Percentiles rank a stretch among this genome's conserved stretches.
Conservation (phyloP, 2,888 invertebrate species). For the Phoronis australis region DNA sequence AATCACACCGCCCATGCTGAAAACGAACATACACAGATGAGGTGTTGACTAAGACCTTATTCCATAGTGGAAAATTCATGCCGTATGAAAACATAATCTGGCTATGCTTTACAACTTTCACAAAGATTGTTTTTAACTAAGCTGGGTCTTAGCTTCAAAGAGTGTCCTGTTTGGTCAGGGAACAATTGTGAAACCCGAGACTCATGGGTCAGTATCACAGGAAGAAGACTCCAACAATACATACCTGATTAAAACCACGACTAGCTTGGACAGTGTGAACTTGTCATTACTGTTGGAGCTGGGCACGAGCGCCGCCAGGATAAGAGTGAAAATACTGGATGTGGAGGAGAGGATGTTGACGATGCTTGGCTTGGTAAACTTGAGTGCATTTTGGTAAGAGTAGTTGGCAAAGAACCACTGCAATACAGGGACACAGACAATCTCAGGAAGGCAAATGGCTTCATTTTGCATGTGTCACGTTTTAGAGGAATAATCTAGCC, state of each 20-base stretch:
- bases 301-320: slow-evolving; percentile 81
- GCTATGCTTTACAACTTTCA: background rate
- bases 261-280: slow-evolving; percentile 78
- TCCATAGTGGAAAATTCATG: background rate
- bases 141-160: too few relatives aligned
- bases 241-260: slow-evolving; percentile 62
- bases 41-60: background rate
- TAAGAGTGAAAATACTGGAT: slow-evolving; percentile 81
- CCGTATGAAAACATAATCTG: background rate
- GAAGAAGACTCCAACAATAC: too few relatives aligned
- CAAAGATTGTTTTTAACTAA: background rate
- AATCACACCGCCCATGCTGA: slow-evolving; percentile 52
- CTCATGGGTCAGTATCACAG: too few relatives aligned
- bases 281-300: slow-evolving; percentile 74
- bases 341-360: slow-evolving; percentile 85
- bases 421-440: too few relatives aligned
- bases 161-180: too few relatives aligned
- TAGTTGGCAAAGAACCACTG: slow-evolving; percentile 95
- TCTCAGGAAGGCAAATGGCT: too few relatives aligned
- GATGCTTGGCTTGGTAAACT: slow-evolving; percentile 76
- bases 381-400: slow-evolving; percentile 81
- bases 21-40: background rate
- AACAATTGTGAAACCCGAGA: too few relatives aligned
- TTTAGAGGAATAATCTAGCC: too few relatives aligned
- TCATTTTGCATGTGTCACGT: too few relatives aligned